phyloP scores from a whole-genome alignment of 2,888 invertebrate species.

The Volucella bombylans region DNA sequence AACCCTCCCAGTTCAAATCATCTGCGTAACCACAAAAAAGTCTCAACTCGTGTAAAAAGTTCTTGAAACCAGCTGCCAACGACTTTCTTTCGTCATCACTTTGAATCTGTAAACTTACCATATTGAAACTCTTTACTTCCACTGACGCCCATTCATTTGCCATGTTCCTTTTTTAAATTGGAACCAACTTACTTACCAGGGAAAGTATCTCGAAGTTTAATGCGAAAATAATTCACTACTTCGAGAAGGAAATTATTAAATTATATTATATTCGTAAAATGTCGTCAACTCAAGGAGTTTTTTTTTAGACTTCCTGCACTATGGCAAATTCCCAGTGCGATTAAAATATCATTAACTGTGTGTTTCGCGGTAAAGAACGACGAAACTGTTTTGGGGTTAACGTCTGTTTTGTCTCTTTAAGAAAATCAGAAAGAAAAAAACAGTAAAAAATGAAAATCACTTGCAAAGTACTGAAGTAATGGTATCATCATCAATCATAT shows the following conservation, averaged over 20 bases:
- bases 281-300: constrained; percentile 48
- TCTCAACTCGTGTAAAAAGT: too few species aligned
- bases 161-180: too few species aligned
- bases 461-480: constrained; percentile 39
- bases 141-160: not conserved
- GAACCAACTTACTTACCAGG: not conserved
- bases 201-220: constrained; percentile 51
- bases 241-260: constrained; percentile 47
- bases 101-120: too few species aligned
- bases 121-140: too few species aligned
- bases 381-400: constrained; percentile 23
- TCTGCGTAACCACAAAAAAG: too few species aligned
- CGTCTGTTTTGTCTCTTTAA: constrained; percentile 11
- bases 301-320: constrained; percentile 23
- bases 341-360: constrained; percentile 69
- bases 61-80: too few species aligned
- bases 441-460: not conserved
- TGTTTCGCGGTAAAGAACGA: constrained; percentile 25
- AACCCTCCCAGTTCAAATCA: too few species aligned
- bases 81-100: too few species aligned
- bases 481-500: constrained; percentile 57
- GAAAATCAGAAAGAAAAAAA: not conserved
- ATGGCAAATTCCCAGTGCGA: constrained; percentile 60
- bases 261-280: constrained; percentile 59
- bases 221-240: constrained; percentile 66